A percentile compares a stretch with the other conserved stretches of the same genome.
These are phyloP conservation scores for Zeuzera pyrina DNA, from an alignment of 2,888 invertebrate genomes.

Conservation along the genomic window DNA sequence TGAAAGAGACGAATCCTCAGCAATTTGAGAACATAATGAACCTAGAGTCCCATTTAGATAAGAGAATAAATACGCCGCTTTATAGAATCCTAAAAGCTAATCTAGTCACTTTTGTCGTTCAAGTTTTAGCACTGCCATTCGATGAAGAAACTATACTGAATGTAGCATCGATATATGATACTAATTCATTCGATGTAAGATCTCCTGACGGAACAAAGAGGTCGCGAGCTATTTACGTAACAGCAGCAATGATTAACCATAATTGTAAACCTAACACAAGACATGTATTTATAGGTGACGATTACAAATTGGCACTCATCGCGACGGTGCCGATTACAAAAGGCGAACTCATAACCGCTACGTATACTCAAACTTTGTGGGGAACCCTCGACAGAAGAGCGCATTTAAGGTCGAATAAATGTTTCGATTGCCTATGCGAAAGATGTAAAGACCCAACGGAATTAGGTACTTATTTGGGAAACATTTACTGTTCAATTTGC, in stretches of 20 bases:
- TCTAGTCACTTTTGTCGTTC: conserved; percentile 74
- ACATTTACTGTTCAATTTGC: conserved; percentile 77
- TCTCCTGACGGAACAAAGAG: conserved; percentile 61
- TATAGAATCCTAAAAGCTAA: conserved; percentile 75
- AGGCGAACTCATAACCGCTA: conserved; percentile 77
- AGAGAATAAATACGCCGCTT: conserved; percentile 72
- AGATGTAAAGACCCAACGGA: conserved; percentile 82
- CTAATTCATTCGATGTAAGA: conserved; percentile 80
- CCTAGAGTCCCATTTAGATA: conserved; percentile 75
- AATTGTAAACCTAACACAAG: conserved; percentile 81
- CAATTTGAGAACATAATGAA: conserved; percentile 68
- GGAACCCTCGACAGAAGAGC: conserved; percentile 78
- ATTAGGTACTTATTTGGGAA: conserved; percentile 75
- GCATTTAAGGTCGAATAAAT: conserved; percentile 75
- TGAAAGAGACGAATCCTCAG: conserved; percentile 69
- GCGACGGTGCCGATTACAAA: conserved; percentile 78
- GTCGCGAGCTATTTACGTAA: conserved; percentile 76
- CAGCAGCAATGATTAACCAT: conserved; percentile 80
- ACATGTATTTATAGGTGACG: conserved; percentile 75
- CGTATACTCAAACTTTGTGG: conserved; percentile 81
- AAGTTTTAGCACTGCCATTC: conserved; percentile 69
- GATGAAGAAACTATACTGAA: conserved; percentile 73
- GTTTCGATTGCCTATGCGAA: conserved; percentile 78
- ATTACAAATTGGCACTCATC: conserved; percentile 74
- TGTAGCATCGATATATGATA: conserved; percentile 79